Percentiles rank a stretch among this genome's conserved stretches.
Evolutionary conservation across 2,113 vertebrate species (phyloP).

Genomic region (Chloropsis hardwickii): DNA sequence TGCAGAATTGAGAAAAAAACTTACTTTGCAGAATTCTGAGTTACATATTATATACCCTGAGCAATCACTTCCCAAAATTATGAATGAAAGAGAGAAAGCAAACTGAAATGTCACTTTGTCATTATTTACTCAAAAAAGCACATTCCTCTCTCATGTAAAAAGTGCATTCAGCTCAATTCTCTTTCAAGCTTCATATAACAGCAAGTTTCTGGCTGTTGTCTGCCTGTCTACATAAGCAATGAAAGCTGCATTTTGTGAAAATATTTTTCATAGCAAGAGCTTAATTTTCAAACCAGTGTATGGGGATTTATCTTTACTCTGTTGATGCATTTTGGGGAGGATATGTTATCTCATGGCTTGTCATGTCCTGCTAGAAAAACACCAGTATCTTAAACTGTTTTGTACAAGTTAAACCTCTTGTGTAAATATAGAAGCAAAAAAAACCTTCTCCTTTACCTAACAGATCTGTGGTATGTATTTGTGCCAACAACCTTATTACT

Average conservation of each 20-base stretch:
- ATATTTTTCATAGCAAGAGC: background rate
- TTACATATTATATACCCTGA: background rate
- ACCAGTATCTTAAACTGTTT: background rate
- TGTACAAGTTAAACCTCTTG: background rate
- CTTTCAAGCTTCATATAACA: background rate
- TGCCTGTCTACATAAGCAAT: background rate
- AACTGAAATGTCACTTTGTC: background rate
- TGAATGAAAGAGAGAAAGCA: background rate
- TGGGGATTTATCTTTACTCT: background rate
- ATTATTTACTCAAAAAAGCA: background rate
- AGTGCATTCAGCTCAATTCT: background rate
- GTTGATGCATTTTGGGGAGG: background rate
- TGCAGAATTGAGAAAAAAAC: background rate
- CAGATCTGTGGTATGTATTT: background rate
- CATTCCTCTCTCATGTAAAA: background rate
- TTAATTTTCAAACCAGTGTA: background rate
- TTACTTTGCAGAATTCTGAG: background rate
- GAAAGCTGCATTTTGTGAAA: background rate
- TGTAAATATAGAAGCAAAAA: background rate
- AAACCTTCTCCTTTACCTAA: constrained; percentile 7
- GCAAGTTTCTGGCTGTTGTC: background rate
- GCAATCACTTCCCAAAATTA: background rate
- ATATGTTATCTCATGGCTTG: background rate
- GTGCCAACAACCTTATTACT: constrained; percentile 24
- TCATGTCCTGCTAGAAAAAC: background rate